Percentiles rank a stretch among this genome's conserved stretches.
Evolutionary conservation across 2,113 vertebrate genomes (phyloP).

Genomic region (Melanostigma gelatinosum): DNA sequence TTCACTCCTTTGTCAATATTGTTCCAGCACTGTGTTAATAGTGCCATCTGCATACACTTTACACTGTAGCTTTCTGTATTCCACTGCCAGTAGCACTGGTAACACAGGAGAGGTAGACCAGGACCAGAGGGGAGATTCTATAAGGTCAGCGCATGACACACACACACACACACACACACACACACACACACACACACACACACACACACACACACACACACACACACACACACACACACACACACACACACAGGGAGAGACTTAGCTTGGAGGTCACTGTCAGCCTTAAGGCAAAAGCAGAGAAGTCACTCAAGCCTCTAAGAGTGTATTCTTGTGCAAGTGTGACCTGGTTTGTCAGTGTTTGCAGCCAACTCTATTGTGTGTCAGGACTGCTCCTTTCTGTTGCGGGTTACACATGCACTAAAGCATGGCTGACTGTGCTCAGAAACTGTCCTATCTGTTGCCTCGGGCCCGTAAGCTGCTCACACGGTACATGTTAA

Average conservation of each 20-base stretch:
- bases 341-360: constrained; percentile 56
- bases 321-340: not conserved
- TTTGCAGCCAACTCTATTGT: not conserved
- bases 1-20: constrained; percentile 51
- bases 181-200: not conserved
- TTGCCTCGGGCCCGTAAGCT: constrained; percentile 17
- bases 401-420: constrained; percentile 7
- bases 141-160: constrained; percentile 45
- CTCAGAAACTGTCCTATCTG: not conserved
- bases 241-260: constrained; percentile 9
- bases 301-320: constrained; percentile 58
- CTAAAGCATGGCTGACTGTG: constrained; percentile 15
- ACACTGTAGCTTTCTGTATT: constrained; percentile 22
- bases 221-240: constrained; percentile 5
- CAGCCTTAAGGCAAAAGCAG: constrained; percentile 58
- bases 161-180: not conserved
- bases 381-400: not conserved
- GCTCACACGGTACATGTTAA: constrained; percentile 35
- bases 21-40: constrained; percentile 14
- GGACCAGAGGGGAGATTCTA: constrained; percentile 36
- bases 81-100: not conserved
- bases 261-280: constrained; percentile 59
- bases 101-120: constrained; percentile 33
- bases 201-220: constrained; percentile 16
- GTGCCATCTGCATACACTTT: constrained; percentile 42